Percentiles rank a stretch among this genome's conserved stretches.
Conservation (phyloP, 2,113 vertebrate species). For the Calypte anna region DNA sequence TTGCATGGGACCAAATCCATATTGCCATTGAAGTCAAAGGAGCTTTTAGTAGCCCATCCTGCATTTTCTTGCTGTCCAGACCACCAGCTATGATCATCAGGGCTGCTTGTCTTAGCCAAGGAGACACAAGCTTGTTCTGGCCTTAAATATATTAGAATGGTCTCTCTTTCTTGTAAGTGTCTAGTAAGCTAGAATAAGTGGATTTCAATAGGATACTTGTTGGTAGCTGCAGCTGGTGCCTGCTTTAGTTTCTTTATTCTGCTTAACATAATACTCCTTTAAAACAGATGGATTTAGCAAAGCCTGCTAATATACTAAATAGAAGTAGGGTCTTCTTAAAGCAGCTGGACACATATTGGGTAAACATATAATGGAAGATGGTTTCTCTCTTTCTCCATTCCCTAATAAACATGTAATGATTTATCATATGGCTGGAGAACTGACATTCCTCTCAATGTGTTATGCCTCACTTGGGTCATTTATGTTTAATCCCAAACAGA, state of each 20-base stretch:
- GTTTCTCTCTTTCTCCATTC: neutral
- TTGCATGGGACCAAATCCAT: constrained; percentile 34
- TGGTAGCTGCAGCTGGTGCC: constrained; percentile 53
- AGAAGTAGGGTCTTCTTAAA: constrained; percentile 20
- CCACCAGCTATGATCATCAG: constrained; percentile 73
- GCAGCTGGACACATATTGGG: constrained; percentile 63
- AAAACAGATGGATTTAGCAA: constrained; percentile 64
- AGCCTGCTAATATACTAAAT: constrained; percentile 39
- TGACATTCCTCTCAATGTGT: constrained; percentile 30
- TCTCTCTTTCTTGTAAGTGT: constrained; percentile 30
- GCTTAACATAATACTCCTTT: constrained; percentile 50
- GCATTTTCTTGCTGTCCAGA: constrained; percentile 49
- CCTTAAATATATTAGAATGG: constrained; percentile 54
- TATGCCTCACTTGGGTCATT: constrained; percentile 21
- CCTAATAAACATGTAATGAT: constrained; percentile 40
- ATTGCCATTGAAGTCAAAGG: constrained; percentile 63
- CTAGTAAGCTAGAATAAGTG: constrained; percentile 31
- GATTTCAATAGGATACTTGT: constrained; percentile 49
- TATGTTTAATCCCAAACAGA: neutral
- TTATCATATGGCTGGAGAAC: constrained; percentile 20
- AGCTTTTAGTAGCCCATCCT: constrained; percentile 20
- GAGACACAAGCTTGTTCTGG: constrained; percentile 47
- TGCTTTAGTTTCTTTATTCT: constrained; percentile 59
- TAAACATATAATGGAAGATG: neutral
- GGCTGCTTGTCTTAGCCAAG: constrained; percentile 11